phyloP scores from a whole-genome alignment of 2,113 vertebrate species.

The Emydura subglobosa region DNA sequence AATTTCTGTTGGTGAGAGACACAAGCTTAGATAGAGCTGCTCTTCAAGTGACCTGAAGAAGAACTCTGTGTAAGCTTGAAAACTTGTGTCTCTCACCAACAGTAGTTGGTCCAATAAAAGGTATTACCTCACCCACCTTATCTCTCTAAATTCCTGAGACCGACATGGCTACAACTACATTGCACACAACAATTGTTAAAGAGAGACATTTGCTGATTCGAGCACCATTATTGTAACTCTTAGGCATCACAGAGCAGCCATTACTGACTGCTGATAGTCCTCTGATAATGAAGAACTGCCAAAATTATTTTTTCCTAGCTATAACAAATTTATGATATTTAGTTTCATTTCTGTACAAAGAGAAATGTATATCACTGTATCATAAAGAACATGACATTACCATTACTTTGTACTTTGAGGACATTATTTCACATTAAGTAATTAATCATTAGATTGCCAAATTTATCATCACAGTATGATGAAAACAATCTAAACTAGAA shows the following conservation, averaged over 20 bases:
- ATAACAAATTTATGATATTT: constrained; percentile 37
- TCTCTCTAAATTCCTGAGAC: not conserved
- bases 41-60: not conserved
- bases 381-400: not conserved
- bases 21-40: not conserved
- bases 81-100: not conserved
- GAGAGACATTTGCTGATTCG: not conserved
- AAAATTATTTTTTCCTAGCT: not conserved
- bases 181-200: not conserved
- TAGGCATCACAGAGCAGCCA: not conserved
- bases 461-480: not conserved
- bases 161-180: not conserved
- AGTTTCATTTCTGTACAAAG: not conserved
- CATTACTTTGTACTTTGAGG: constrained; percentile 41
- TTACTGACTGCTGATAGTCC: not conserved
- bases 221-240: not conserved
- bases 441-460: constrained; percentile 37
- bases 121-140: not conserved
- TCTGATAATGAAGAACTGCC: not conserved
- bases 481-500: not conserved
- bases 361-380: constrained; percentile 6
- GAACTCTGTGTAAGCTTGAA: not conserved
- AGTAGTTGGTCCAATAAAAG: not conserved
- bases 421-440: constrained; percentile 41
- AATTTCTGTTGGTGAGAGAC: no score